Base-by-base conservation (phyloP, 2,888 invertebrate genomes). In the Scotopteryx bipunctaria region DNA sequence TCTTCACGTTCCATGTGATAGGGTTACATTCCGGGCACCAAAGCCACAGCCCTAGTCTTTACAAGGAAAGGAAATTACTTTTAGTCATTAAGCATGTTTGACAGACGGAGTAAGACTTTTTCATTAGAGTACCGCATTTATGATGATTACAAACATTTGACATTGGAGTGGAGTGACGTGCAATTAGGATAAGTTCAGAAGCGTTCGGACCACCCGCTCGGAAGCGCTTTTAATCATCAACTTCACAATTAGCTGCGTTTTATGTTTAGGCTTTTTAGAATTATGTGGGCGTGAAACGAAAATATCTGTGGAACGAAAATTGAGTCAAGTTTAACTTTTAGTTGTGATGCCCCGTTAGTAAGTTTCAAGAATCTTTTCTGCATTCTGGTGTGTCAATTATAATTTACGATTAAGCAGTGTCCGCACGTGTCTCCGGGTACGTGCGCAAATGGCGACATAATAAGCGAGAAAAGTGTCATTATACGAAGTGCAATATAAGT, bases 131-230 rank as follows among this genome's bases (percentile, higher is more conserved):
- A 32, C 31, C 55, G 55, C 60, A 63, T 66, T 70, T 71, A 71
- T 67, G 71, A 63, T 71, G 70, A 80, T 76, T 79, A 74, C 73
- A 64, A 67, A 67, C 62, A 67, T 64, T 64, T 63, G 63, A 60
- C 67, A 69, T 66, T 66, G 66, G 66, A 66, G 58, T 66, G 55
- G 56, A 75, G 73, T 71, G 74, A 75, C 73, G 56, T 54, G 67
- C 68, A 72, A 71, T 76, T 66, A 67, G 59, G 52, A 53, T 62
- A 59, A 57, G 58, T 61, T 59, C 58, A 64, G 61, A 57, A 60
- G 49, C 61, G 57, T 59, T 56, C 37, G 53, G 67, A 67, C 75
- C 74, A 70, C 75, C 65, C 64, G 58, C 62, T 59, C 52, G 51
- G 55, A 11, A 55, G 49, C 50, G 43, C 42, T 55, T 60, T 61